Conservation (phyloP, 2,113 vertebrate species). For the Hemibagrus wyckioides region DNA sequence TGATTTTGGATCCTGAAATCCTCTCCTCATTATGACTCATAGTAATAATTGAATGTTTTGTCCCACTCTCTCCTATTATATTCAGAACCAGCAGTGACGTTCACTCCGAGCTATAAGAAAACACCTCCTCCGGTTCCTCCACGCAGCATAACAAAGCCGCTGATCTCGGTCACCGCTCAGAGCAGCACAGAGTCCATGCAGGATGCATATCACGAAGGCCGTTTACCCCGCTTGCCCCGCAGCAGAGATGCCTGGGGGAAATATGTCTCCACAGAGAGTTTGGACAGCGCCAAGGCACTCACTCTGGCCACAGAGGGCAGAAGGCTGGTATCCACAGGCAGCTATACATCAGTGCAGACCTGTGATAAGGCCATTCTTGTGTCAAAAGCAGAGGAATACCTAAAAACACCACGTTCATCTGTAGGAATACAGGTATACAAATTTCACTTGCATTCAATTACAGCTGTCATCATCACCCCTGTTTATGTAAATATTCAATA, state of each 20-base stretch:
- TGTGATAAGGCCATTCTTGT: conserved; percentile 89
- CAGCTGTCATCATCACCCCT: background rate
- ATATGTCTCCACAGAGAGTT: conserved; percentile 93
- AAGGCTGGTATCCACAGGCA: conserved; percentile 77
- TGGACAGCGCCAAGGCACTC: conserved; percentile 96
- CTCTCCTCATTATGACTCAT: background rate
- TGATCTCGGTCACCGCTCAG: conserved; percentile 98
- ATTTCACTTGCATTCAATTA: background rate
- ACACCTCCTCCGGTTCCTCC: conserved; percentile 94
- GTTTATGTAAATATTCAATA: background rate
- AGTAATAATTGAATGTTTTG: background rate
- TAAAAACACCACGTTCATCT: conserved; percentile 88
- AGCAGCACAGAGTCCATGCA: conserved; percentile 99
- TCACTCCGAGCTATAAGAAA: conserved; percentile 92
- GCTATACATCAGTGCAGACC: conserved; percentile 80
- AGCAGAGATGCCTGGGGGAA: conserved; percentile 63
- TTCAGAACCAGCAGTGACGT: conserved; percentile 76
- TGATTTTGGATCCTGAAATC: background rate
- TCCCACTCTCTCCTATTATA: conserved; percentile 56
- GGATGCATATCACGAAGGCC: conserved; percentile 92
- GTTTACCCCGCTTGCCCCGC: conserved; percentile 77
- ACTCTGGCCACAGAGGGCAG: conserved; percentile 92
- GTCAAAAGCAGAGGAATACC: conserved; percentile 89
- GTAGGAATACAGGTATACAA: conserved; percentile 93
- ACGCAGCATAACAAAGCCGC: conserved; percentile 91